Base-by-base conservation (phyloP, 2,113 vertebrate genomes). In the Cebus imitator region DNA sequence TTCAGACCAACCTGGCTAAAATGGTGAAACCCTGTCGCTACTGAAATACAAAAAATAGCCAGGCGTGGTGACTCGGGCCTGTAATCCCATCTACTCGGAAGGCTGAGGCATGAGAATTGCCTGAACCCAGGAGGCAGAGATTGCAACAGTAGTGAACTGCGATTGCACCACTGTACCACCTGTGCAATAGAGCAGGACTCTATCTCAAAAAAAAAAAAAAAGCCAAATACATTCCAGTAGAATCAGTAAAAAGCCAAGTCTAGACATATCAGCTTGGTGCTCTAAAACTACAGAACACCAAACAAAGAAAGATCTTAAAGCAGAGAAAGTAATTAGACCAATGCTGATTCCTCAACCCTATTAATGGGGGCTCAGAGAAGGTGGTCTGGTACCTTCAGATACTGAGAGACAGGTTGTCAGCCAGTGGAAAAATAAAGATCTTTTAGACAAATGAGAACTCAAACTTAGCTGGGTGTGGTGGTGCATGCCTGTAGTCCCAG, bases 41-140 rank as follows among this genome's bases (percentile, higher is more conserved):
- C 61, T 30, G 30, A 64, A 64, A 14, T 30, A 30, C 27, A 30
- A 64, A 61, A 61, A 13, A 12, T 61, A 30, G 27, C 61, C 61
- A 64, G 61, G 27, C 11, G 2, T 64, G 61, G 61, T 6, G 27
- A 2, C 4, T 0, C 5, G 0, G 61, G 27, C 61, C 61, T 64
- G 61, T 64, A 13, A 61, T 61, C 58, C 58, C 58, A 61, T 27
- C 11, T 61, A 13, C 11, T 61, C 25, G 0, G 58, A 25, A 61
- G 58, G 25, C 11, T 61, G 58, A 61, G 58, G 12, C 5, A 1
- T 13, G 58, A 61, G 11, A 13, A 61, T 61, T 27, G 58, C 58
- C 27, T 27, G 25, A 13, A 12, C 25, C 10, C 25, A 13, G 11
- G 58, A 5, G 11, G 58, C 1, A 5, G 25, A 61, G 58, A 1